A percentile compares a stretch with the other conserved stretches of the same genome.
These are phyloP conservation scores for Graptemys geographica DNA, from an alignment of 2,797 vertebrate species.

Conservation along the genomic window DNA sequence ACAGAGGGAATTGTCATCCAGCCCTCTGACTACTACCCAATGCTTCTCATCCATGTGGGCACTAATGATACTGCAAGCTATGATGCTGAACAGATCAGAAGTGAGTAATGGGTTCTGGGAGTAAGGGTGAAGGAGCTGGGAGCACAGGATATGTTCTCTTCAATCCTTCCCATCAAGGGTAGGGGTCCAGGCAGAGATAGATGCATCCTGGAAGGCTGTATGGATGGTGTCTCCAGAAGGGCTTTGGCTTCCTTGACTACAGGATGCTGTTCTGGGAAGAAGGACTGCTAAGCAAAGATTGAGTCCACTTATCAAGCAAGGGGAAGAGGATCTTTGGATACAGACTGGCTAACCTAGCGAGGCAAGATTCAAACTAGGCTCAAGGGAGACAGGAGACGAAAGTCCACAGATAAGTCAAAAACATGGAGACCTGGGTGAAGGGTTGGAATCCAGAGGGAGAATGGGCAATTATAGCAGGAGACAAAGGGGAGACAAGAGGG, in stretches of 20 bases:
- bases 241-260: neutral
- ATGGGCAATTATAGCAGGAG: neutral
- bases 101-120: neutral
- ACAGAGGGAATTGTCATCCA: too few species aligned
- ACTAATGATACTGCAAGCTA: too few species aligned
- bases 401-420: neutral
- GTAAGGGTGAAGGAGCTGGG: neutral
- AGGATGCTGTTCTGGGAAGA: neutral
- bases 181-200: neutral
- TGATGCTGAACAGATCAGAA: neutral
- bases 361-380: neutral
- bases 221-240: neutral
- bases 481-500: neutral
- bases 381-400: neutral
- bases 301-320: neutral
- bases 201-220: neutral
- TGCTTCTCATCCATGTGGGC: too few species aligned
- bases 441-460: neutral
- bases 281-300: neutral
- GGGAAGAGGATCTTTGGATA: neutral
- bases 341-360: neutral
- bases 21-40: too few species aligned
- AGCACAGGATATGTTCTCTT: neutral
- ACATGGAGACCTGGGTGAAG: neutral
- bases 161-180: too few species aligned